phyloP scores from a whole-genome alignment of 1,140 invertebrate genomes.

The Nasonia longicornis region DNA sequence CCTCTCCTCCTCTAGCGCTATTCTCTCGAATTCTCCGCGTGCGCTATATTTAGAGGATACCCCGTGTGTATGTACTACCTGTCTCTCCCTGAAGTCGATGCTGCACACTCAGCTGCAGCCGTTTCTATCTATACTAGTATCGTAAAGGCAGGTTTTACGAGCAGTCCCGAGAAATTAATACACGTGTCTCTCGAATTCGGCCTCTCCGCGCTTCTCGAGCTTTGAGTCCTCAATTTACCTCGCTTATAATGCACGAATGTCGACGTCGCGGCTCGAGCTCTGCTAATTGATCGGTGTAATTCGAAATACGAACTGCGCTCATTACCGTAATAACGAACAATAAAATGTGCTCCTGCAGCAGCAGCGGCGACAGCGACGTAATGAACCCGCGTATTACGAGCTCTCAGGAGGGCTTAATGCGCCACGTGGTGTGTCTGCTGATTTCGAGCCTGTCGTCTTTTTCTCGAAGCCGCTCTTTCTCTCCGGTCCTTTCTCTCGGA shows the following conservation, averaged over 20 bases:
- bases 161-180: conserved; percentile 55
- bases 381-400: conserved; percentile 35
- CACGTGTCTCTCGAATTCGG: conserved; percentile 55
- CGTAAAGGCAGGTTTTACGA: conserved; percentile 54
- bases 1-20: background rate
- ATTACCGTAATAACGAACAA: conserved; percentile 53
- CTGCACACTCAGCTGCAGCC: conserved; percentile 23
- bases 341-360: conserved; percentile 17
- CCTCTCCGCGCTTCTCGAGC: conserved; percentile 3
- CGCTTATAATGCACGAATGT: background rate
- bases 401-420: background rate
- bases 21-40: too few relatives aligned
- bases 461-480: background rate
- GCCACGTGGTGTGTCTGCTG: conserved; percentile 10
- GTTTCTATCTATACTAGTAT: conserved; percentile 51
- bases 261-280: background rate
- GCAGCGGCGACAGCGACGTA: conserved; percentile 5
- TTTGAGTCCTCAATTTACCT: conserved; percentile 6
- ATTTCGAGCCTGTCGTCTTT: background rate
- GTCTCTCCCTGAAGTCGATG: conserved; percentile 18
- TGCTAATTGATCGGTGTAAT: conserved; percentile 57
- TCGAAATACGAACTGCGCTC: conserved; percentile 52
- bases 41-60: conserved; percentile 37
- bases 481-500: background rate
- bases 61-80: conserved; percentile 6